Percentiles rank a stretch among this genome's conserved stretches.
Evolutionary conservation across 2,113 vertebrate genomes (phyloP).

Genomic region (Amphiprion percula): DNA sequence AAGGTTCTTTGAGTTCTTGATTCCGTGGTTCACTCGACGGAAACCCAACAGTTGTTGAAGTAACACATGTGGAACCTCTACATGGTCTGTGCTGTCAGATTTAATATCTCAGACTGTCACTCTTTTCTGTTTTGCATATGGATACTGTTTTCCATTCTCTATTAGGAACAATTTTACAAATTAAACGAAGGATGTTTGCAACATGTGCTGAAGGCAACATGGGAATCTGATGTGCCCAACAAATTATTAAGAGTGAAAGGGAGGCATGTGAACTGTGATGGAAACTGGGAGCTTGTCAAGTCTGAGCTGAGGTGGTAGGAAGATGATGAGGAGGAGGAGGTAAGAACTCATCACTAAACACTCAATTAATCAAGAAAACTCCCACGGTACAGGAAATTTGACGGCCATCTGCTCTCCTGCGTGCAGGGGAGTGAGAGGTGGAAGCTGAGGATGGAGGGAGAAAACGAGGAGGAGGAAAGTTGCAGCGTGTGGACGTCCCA

Average conservation of each 20-base stretch:
- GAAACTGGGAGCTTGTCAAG: conserved; percentile 43
- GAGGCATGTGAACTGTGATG: conserved; percentile 14
- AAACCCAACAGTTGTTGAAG: conserved; percentile 30
- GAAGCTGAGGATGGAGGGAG: conserved; percentile 13
- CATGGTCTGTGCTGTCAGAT: conserved; percentile 22
- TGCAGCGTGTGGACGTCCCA: conserved; percentile 45
- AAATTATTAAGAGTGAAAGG: conserved; percentile 19
- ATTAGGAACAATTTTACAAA: conserved; percentile 31
- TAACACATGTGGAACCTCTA: conserved; percentile 35
- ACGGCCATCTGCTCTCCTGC: conserved; percentile 72
- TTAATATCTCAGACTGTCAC: conserved; percentile 31
- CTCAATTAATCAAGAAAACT: conserved; percentile 69
- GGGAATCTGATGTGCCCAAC: conserved; percentile 32
- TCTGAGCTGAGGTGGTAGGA: conserved; percentile 18
- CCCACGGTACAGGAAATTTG: conserved; percentile 42
- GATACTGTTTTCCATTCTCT: conserved; percentile 40
- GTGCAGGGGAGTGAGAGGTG: conserved; percentile 40
- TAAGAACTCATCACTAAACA: conserved; percentile 50
- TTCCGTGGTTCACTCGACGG: conserved; percentile 19
- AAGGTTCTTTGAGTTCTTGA: neutral
- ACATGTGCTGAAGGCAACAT: conserved; percentile 3
- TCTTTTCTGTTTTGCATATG: conserved; percentile 38
- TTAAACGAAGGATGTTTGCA: conserved; percentile 38
- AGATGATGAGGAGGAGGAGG: conserved; percentile 21
- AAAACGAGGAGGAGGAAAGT: conserved; percentile 35